Conservation (phyloP, 1,140 invertebrate species). For the Leptopilina clavipes region DNA sequence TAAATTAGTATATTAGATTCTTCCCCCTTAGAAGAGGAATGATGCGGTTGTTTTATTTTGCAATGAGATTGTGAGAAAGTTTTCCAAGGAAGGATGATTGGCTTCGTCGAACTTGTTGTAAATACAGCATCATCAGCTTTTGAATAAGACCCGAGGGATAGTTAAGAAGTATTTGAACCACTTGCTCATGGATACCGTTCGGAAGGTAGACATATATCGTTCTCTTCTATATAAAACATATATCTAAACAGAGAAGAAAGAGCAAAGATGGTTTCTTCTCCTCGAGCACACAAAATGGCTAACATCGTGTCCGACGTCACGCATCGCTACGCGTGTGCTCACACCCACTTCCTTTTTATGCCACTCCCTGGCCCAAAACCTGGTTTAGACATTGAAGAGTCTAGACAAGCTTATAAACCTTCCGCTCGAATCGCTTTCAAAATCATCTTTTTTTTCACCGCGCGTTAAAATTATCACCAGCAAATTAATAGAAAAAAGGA, state of each 20-base stretch:
- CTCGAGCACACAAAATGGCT: conserved; percentile 69
- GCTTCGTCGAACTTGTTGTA: conserved; percentile 16
- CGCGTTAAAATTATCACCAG: neutral
- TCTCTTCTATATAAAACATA: conserved; percentile 22
- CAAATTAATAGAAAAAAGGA: neutral
- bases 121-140: conserved; percentile 25
- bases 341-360: conserved; percentile 76
- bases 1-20: neutral
- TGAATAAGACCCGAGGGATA: conserved; percentile 28
- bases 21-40: neutral
- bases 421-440: conserved; percentile 48
- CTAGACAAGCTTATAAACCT: conserved; percentile 43
- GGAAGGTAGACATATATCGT: conserved; percentile 40
- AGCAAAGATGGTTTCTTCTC: conserved; percentile 68
- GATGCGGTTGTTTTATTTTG: neutral
- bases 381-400: conserved; percentile 49
- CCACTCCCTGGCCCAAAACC: conserved; percentile 70
- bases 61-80: conserved; percentile 21
- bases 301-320: conserved; percentile 68
- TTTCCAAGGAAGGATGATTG: neutral
- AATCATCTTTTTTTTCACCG: too few species aligned
- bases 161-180: conserved; percentile 26
- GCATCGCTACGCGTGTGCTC: conserved; percentile 73
- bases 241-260: conserved; percentile 44
- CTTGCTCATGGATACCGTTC: conserved; percentile 24